Evolutionary conservation across 2,797 vertebrate species (phyloP).

Genomic region (Calcarius lapponicus): DNA sequence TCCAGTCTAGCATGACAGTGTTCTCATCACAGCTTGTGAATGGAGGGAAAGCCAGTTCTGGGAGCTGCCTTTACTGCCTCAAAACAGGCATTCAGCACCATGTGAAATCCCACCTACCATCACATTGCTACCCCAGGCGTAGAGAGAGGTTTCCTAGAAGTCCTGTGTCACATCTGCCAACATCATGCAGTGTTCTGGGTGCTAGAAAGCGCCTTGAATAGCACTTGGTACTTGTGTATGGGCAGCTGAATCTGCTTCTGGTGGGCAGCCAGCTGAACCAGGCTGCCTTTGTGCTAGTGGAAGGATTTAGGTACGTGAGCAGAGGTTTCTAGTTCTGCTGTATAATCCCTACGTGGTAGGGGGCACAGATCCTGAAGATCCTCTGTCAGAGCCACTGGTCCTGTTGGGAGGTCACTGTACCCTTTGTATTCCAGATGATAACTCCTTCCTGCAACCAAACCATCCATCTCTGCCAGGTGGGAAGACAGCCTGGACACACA

Average conservation of each 20-base stretch:
- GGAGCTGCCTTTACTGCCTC: not conserved
- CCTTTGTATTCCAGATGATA: not conserved
- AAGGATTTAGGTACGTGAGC: not conserved
- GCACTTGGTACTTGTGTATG: not conserved
- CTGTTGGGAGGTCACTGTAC: not conserved
- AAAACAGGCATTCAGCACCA: rapidly evolving
- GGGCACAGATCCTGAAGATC: not conserved
- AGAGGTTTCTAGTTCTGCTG: not conserved
- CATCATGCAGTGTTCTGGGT: not conserved
- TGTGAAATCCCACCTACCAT: not conserved
- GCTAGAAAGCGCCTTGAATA: not conserved
- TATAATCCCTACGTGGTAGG: not conserved
- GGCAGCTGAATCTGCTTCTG: not conserved
- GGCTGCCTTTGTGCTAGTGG: not conserved
- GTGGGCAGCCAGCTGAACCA: not conserved
- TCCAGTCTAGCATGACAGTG: rapidly evolving
- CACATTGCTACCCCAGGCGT: not conserved
- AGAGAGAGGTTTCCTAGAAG: not conserved
- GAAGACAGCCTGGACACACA: not conserved
- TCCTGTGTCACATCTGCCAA: not conserved
- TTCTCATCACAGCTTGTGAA: not conserved
- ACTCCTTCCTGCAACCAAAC: not conserved
- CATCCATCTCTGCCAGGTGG: not conserved
- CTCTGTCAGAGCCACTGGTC: not conserved
- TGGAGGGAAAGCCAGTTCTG: not conserved